Percentiles rank a stretch among this genome's conserved stretches.
Conservation (phyloP, 2,888 invertebrate genomes). For the Exocentrus adspersus region DNA sequence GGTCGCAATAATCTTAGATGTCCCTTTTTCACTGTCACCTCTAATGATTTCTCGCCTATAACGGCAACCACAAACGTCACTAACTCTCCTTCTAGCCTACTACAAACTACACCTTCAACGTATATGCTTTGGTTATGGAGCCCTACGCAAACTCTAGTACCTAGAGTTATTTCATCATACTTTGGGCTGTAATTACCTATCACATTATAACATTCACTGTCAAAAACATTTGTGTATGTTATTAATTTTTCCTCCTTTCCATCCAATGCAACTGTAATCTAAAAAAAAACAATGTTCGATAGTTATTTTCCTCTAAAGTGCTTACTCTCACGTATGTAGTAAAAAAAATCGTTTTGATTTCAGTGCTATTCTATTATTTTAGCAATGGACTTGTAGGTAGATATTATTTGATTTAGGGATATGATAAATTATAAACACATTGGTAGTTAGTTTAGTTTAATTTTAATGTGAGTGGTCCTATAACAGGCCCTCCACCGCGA, state of each 20-base stretch:
- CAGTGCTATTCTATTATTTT: no score
- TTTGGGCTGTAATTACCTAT: constrained; percentile 94
- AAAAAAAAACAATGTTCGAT: constrained; percentile 11
- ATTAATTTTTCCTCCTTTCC: constrained; percentile 76
- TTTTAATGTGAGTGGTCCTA: no score
- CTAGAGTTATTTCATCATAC: constrained; percentile 80
- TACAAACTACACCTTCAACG: constrained; percentile 84
- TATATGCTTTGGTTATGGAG: constrained; percentile 78
- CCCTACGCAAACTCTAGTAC: constrained; percentile 85
- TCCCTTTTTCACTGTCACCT: constrained; percentile 84
- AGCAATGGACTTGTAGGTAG: no score
- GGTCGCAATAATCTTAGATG: constrained; percentile 90
- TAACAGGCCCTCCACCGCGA: no score
- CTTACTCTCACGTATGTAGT: not conserved
- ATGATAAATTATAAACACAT: no score
- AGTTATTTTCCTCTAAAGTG: not conserved
- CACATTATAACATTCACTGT: constrained; percentile 83
- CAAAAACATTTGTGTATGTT: constrained; percentile 81
- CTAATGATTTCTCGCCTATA: constrained; percentile 64
- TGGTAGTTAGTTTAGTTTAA: no score
- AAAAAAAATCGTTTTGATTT: no score
- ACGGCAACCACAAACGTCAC: constrained; percentile 76
- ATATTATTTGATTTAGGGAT: no score
- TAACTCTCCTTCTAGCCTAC: constrained; percentile 71
- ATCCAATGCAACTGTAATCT: constrained; percentile 84